Conservation (phyloP, 2,113 vertebrate genomes). For the Ranitomeya imitator region DNA sequence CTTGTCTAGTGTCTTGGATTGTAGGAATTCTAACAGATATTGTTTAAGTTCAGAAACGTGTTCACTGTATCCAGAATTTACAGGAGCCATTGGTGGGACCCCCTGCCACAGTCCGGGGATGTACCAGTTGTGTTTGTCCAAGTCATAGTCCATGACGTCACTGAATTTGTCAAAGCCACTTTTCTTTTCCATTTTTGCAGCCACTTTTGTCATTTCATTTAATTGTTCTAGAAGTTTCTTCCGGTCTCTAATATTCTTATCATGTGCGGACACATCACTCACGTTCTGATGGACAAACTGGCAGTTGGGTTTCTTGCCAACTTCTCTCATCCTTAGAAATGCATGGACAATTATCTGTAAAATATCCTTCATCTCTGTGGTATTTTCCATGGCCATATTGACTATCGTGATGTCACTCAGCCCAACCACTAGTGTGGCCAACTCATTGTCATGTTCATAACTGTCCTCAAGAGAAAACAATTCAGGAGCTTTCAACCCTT, state of each 20-base stretch:
- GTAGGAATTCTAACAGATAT: constrained; percentile 66
- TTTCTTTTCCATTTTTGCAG: constrained; percentile 73
- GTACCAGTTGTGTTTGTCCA: constrained; percentile 64
- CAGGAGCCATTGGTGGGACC: constrained; percentile 65
- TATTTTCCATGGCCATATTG: constrained; percentile 67
- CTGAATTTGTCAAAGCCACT: constrained; percentile 58
- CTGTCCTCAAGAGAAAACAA: constrained; percentile 62
- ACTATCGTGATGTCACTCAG: constrained; percentile 76
- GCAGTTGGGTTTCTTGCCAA: constrained; percentile 74
- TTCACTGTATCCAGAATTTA: constrained; percentile 68
- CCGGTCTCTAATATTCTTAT: constrained; percentile 71
- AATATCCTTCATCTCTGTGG: constrained; percentile 68
- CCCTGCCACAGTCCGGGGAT: constrained; percentile 68
- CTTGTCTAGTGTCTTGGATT: constrained; percentile 62
- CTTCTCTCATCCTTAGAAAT: constrained; percentile 71
- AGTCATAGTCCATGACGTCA: constrained; percentile 57
- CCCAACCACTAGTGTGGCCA: constrained; percentile 77
- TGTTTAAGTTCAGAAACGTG: constrained; percentile 54
- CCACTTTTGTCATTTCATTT: constrained; percentile 69
- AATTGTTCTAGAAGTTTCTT: constrained; percentile 70
- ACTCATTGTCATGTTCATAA: constrained; percentile 73
- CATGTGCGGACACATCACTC: constrained; percentile 70
- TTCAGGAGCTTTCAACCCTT: constrained; percentile 60
- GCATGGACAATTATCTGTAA: constrained; percentile 74
- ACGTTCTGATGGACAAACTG: constrained; percentile 80